Conservation (phyloP, 2,888 invertebrate species). For the Tetheella fluctuosa region DNA sequence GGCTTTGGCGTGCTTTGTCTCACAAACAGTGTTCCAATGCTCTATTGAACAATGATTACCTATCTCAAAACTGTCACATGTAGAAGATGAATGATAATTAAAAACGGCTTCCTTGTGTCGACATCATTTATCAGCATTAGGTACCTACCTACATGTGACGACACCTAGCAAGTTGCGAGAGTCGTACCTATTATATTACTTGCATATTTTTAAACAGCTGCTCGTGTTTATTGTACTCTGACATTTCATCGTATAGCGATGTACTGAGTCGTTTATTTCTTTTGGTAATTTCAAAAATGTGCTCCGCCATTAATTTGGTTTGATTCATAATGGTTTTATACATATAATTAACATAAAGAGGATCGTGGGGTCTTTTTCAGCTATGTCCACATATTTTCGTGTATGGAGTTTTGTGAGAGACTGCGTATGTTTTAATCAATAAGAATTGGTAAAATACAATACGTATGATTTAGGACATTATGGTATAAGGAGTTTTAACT, state of each 20-base stretch:
- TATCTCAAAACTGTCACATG: conserved; percentile 24
- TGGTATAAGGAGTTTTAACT: no score
- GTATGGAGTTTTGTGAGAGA: no score
- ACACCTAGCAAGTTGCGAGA: neutral
- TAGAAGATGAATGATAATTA: conserved; percentile 34
- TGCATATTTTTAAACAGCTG: conserved; percentile 22
- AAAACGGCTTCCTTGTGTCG: conserved; percentile 34
- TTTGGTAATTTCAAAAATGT: no score
- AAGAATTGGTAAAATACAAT: no score
- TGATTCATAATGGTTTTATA: no score
- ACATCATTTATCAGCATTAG: conserved; percentile 16
- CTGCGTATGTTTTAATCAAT: no score
- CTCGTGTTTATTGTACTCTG: neutral
- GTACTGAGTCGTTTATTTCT: neutral
- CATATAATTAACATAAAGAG: no score
- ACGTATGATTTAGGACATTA: no score
- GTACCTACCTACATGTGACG: neutral
- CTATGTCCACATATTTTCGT: no score
- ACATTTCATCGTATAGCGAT: neutral
- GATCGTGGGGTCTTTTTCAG: no score
- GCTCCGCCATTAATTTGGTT: no score
- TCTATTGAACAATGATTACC: conserved; percentile 9
- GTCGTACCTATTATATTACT: conserved; percentile 10
- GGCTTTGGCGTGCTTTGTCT: neutral
- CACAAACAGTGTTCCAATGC: neutral